A percentile compares a stretch with the other conserved stretches of the same genome.
Evolutionary conservation across 2,888 invertebrate species (phyloP).

Genomic region (Ischnura elegans): DNA sequence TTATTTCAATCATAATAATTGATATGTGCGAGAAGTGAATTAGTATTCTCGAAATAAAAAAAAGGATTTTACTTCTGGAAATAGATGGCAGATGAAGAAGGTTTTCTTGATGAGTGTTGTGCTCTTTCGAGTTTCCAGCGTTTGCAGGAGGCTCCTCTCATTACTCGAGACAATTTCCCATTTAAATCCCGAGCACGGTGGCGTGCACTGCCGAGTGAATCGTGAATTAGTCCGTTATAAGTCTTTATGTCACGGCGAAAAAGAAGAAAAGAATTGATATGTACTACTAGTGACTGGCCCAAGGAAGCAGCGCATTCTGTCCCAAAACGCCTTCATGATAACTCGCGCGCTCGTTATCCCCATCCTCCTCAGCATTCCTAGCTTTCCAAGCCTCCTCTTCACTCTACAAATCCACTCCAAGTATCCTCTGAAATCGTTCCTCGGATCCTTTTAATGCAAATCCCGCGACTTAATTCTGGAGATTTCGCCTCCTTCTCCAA

Average conservation of each 20-base stretch:
- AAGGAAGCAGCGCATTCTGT: neutral
- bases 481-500: neutral
- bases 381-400: neutral
- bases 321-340: neutral
- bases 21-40: too few relatives aligned
- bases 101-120: too few relatives aligned
- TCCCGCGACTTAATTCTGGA: conserved; percentile 13
- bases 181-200: too few relatives aligned
- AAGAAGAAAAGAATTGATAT: conserved; percentile 23
- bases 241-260: neutral
- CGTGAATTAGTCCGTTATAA: neutral
- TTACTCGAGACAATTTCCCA: too few relatives aligned
- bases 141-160: too few relatives aligned
- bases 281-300: neutral
- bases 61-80: too few relatives aligned
- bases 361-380: neutral
- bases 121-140: too few relatives aligned
- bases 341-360: neutral
- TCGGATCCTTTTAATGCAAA: neutral
- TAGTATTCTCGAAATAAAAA: too few relatives aligned
- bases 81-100: too few relatives aligned
- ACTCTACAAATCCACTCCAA: neutral
- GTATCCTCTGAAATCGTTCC: neutral
- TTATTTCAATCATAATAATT: too few relatives aligned
- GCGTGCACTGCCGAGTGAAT: too few relatives aligned